A percentile compares a stretch with the other conserved stretches of the same genome.
Conservation (phyloP, 2,113 vertebrate genomes). For the Cinclus cinclus region DNA sequence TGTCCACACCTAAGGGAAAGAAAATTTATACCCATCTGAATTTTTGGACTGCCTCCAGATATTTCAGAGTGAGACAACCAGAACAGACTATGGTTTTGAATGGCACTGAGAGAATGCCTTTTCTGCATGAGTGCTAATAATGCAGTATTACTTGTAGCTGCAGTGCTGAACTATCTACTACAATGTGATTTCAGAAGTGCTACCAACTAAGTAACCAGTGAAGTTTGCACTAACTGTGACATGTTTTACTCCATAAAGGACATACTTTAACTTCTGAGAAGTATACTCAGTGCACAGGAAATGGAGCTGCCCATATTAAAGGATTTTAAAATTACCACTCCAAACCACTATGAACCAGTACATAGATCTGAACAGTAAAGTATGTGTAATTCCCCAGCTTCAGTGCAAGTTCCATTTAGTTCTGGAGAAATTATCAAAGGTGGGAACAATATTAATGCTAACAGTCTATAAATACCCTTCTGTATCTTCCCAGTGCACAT, state of each 20-base stretch:
- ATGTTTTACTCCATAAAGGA: background rate
- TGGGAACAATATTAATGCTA: background rate
- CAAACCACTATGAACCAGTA: background rate
- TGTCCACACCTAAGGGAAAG: background rate
- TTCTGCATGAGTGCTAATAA: background rate
- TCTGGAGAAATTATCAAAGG: background rate
- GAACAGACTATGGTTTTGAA: background rate
- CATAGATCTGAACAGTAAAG: background rate
- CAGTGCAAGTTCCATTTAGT: background rate
- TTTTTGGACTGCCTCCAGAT: background rate
- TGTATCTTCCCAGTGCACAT: background rate
- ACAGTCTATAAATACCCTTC: background rate
- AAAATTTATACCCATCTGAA: background rate
- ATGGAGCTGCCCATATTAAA: background rate
- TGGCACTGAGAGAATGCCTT: background rate
- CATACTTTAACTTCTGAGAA: background rate
- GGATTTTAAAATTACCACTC: slow-evolving; percentile 6
- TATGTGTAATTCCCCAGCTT: background rate
- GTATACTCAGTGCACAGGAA: background rate
- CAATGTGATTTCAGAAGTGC: background rate
- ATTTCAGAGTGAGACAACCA: background rate
- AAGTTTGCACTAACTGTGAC: background rate
- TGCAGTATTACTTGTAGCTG: no score
- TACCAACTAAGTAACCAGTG: background rate
- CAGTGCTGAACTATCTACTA: background rate